These are phyloP conservation scores for Nyctereutes procyonoides DNA, from an alignment of 2,113 vertebrate species.

Conservation along the genomic window DNA sequence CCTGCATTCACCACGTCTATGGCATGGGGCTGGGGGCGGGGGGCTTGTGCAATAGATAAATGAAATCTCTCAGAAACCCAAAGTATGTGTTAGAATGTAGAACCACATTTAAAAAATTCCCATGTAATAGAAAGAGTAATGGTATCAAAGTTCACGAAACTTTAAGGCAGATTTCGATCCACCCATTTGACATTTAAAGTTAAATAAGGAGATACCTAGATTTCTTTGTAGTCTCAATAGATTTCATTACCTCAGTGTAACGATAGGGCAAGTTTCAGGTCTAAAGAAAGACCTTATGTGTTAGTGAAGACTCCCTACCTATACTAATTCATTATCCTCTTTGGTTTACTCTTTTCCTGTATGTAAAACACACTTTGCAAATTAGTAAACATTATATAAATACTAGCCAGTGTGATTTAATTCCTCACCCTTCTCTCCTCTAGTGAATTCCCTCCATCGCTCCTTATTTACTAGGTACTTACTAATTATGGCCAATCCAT, in stretches of 20 bases:
- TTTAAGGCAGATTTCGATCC: neutral
- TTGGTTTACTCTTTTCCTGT: neutral
- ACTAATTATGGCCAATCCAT: neutral
- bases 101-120: neutral
- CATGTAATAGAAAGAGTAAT: neutral
- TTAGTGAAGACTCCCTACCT: neutral
- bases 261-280: neutral
- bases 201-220: neutral
- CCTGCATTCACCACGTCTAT: neutral
- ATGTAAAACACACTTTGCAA: neutral
- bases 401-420: neutral
- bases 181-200: neutral
- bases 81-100: neutral
- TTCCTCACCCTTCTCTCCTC: neutral
- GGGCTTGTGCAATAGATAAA: neutral
- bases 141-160: neutral
- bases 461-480: neutral
- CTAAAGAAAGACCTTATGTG: neutral
- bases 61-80: neutral
- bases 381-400: neutral
- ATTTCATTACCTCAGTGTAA: neutral
- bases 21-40: rapidly evolving
- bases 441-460: neutral
- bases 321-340: neutral
- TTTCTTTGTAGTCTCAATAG: neutral